These are phyloP conservation scores for Carabus problematicus DNA, from an alignment of 2,888 invertebrate species.

Conservation along the genomic window DNA sequence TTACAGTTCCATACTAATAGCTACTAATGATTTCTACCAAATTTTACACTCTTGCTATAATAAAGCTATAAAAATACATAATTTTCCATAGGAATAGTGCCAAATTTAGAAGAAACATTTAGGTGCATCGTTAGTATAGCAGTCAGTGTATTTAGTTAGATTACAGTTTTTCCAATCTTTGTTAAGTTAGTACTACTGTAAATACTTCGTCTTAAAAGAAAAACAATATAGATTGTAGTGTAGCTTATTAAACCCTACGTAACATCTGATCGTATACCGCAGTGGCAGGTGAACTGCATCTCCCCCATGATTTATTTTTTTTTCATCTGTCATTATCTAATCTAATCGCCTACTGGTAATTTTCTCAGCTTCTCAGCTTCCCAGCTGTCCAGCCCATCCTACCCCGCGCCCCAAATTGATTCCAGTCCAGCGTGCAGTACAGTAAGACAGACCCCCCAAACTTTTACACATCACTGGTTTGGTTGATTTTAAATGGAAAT, in stretches of 20 bases:
- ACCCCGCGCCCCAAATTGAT: neutral
- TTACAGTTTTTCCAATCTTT: neutral
- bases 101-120: too few relatives aligned
- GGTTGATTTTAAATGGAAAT: constrained; percentile 15
- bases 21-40: too few relatives aligned
- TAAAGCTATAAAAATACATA: too few relatives aligned
- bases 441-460: constrained; percentile 3
- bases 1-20: too few relatives aligned
- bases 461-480: constrained; percentile 18
- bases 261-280: neutral
- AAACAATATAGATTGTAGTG: constrained; percentile 1
- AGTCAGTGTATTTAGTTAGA: too few relatives aligned
- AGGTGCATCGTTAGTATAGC: too few relatives aligned
- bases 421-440: neutral
- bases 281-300: constrained; percentile 22
- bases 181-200: neutral
- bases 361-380: constrained; percentile 30
- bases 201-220: neutral
- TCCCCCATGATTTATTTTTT: constrained; percentile 26
- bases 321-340: constrained; percentile 27
- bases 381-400: constrained; percentile 23
- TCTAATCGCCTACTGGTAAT: constrained; percentile 35
- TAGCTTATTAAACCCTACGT: neutral
- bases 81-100: too few relatives aligned
- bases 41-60: too few relatives aligned